Evolutionary conservation across 2,113 vertebrate species (phyloP).

Genomic region (Lipophrys pholis): DNA sequence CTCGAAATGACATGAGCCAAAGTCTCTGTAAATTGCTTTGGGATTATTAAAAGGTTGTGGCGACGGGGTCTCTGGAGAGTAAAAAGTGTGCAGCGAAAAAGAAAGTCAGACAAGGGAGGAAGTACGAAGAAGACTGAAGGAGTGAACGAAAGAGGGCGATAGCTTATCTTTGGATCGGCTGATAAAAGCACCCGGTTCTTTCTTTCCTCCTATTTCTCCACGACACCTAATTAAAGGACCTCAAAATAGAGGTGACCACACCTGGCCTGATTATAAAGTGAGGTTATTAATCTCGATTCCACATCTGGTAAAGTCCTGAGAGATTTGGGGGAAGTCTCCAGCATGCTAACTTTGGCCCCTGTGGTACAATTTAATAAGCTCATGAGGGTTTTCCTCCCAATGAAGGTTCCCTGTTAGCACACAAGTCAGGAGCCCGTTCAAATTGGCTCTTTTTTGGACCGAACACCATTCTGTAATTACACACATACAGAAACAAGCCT

Average conservation of each 20-base stretch:
- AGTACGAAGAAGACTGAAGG: conserved; percentile 8
- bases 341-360: conserved; percentile 7
- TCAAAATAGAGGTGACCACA: conserved; percentile 51
- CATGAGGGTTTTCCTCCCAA: background rate
- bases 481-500: background rate
- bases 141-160: conserved; percentile 25
- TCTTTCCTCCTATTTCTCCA: conserved; percentile 18
- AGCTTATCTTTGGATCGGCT: conserved; percentile 52
- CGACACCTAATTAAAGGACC: conserved; percentile 64
- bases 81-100: conserved; percentile 14
- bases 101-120: conserved; percentile 20
- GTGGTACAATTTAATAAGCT: conserved; percentile 7
- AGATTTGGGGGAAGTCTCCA: conserved; percentile 8
- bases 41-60: conserved; percentile 69
- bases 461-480: background rate
- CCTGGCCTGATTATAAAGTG: conserved; percentile 57
- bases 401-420: background rate
- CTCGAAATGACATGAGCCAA: conserved; percentile 49
- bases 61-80: conserved; percentile 51
- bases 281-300: conserved; percentile 55
- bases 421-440: conserved; percentile 4
- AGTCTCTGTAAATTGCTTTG: conserved; percentile 70
- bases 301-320: conserved; percentile 38
- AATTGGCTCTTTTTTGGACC: background rate
- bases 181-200: conserved; percentile 30